Evolutionary conservation across 1,140 invertebrate species (phyloP), one percentile per base, ranked within the genome.

Genomic region (Mamestra configurata): DNA sequence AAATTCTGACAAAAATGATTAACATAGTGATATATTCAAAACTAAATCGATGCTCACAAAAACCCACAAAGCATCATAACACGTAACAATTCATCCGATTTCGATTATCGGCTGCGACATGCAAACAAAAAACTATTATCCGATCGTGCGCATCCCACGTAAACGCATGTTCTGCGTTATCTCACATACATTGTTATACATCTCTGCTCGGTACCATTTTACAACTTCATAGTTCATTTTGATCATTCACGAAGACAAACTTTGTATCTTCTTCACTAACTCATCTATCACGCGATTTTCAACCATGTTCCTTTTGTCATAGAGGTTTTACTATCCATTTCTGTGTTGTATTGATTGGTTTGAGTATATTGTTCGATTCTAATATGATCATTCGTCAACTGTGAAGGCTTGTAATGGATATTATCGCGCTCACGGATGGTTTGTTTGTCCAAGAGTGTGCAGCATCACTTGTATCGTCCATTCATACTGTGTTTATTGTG

Each of bases 191-290:
- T 76, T 76, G 73, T 76, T 76, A 76, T 61, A 76, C 73, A 76
- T 76, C 73, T 61, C 73, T 46, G 37, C 73, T 76, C 55, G 13
- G 37, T 76, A 64, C 51, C 55, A 76, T 61, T 71, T 84, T 88
- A 89, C 85, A 86, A 82, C 87, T 86, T 86, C 83, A 89, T 90
- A 64, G 68, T 85, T 86, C 83, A 86, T 90, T 89, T 84, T 77
- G 73, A 81, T 80, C 68, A 43, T 59, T n/a, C 57, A 76, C 77
- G 15, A 43, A 7, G 40, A 77, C 57, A 51, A 77, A 53, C 27
- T 43, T 68, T 78, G 22, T 49, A 64, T 11, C 31, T 61, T 61
- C 73, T 43, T 43, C 37, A 40, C 4, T 24, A 22, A 46, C 0
- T 4, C 15, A 15, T 66, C 18, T 40, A 5, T 40, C 37, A 43